Evolutionary conservation across 2,797 vertebrate genomes (phyloP).

Genomic region (Darevskia nairensis): DNA sequence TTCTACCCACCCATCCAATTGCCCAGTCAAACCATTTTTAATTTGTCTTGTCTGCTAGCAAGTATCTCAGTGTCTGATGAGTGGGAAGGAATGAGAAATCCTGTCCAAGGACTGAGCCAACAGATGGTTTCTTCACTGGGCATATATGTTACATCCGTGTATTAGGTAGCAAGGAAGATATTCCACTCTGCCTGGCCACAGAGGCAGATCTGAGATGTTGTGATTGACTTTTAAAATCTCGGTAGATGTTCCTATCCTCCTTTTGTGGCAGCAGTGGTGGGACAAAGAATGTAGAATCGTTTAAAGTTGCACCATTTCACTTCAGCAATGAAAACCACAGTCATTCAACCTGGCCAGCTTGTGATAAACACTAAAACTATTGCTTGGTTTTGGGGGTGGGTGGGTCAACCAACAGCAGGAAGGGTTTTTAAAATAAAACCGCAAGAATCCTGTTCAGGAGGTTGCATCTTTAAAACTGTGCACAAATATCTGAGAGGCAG

Average conservation of each 20-base stretch:
- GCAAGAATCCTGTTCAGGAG: slow-evolving; percentile 70
- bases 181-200: not conserved
- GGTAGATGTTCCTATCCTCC: slow-evolving; percentile 38
- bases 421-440: slow-evolving; percentile 64
- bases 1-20: not conserved
- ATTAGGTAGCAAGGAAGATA: no score
- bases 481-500: slow-evolving; percentile 72
- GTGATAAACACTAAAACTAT: slow-evolving; percentile 69
- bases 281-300: slow-evolving; percentile 41
- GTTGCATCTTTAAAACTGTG: slow-evolving; percentile 73
- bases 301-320: slow-evolving; percentile 61
- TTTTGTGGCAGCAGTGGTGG: not conserved
- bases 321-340: slow-evolving; percentile 59
- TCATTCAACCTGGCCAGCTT: slow-evolving; percentile 64
- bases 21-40: not conserved
- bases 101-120: not conserved
- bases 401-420: slow-evolving; percentile 56
- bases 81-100: not conserved
- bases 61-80: not conserved
- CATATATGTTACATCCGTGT: not conserved
- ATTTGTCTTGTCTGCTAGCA: not conserved
- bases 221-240: slow-evolving; percentile 6
- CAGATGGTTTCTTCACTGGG: not conserved
- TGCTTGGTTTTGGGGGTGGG: slow-evolving; percentile 51
- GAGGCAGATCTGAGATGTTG: not conserved